Conservation (phyloP, 2,113 vertebrate species). For the Coracopsis vasa region DNA sequence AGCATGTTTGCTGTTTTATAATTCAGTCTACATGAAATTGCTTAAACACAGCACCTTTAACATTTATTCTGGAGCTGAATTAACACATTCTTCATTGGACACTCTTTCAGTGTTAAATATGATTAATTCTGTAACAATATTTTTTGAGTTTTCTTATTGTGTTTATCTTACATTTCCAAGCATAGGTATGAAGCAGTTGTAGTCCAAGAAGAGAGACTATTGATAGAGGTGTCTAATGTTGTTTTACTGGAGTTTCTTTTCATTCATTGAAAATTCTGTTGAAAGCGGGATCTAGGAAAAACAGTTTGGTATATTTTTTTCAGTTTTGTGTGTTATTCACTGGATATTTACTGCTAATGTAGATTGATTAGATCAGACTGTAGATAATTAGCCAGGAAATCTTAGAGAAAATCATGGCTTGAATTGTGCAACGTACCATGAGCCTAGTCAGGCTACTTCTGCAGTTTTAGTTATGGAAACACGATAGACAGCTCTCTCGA, state of each 20-base stretch:
- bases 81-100: conserved; percentile 8
- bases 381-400: conserved; percentile 38
- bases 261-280: background rate
- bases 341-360: conserved; percentile 7
- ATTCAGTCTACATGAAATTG: conserved; percentile 63
- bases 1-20: conserved; percentile 62
- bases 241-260: background rate
- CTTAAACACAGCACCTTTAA: conserved; percentile 63
- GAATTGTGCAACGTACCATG: background rate
- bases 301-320: background rate
- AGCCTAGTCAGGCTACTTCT: conserved; percentile 25
- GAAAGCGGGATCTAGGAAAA: conserved; percentile 2
- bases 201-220: background rate
- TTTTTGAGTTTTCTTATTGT: background rate
- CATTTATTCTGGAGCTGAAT: conserved; percentile 29
- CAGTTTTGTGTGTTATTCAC: background rate
- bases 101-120: conserved; percentile 49
- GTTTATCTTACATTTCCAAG: conserved; percentile 22
- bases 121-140: conserved; percentile 31
- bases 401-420: background rate
- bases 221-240: background rate
- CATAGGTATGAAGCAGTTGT: background rate
- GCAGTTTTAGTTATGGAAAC: conserved; percentile 22
- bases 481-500: conserved; percentile 1
- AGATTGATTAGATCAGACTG: conserved; percentile 30